These are phyloP conservation scores for Eurystomus glaucurus DNA, from an alignment of 2,797 vertebrate species.

Conservation along the genomic window DNA sequence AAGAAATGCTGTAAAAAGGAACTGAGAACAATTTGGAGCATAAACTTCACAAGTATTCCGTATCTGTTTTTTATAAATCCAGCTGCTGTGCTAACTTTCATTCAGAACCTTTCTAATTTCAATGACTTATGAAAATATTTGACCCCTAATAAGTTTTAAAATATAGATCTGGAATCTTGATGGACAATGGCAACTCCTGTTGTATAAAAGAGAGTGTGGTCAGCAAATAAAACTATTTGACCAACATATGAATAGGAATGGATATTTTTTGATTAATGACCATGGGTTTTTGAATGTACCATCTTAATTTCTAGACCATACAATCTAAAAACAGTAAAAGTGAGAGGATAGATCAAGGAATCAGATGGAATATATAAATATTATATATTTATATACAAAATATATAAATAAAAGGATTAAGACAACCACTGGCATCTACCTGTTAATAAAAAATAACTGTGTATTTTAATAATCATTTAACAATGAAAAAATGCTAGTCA, in stretches of 20 bases:
- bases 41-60: not conserved
- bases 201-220: not conserved
- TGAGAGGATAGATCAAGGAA: not conserved
- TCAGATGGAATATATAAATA: not conserved
- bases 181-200: not conserved
- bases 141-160: not conserved
- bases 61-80: not conserved
- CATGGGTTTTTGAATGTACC: not conserved
- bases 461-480: not conserved
- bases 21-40: not conserved
- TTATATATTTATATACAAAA: not conserved
- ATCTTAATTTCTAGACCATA: not conserved
- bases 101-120: not conserved
- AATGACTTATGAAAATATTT: not conserved
- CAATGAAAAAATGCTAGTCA: fast-evolving
- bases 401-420: not conserved
- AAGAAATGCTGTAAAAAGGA: not conserved
- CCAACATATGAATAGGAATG: not conserved
- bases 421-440: not conserved
- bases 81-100: not conserved
- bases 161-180: not conserved
- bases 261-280: not conserved
- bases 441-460: not conserved
- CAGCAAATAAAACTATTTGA: not conserved
- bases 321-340: not conserved